Evolutionary conservation across 2,888 invertebrate genomes (phyloP), one percentile per base, ranked within the genome.

Genomic region (Apodemia duryi): DNA sequence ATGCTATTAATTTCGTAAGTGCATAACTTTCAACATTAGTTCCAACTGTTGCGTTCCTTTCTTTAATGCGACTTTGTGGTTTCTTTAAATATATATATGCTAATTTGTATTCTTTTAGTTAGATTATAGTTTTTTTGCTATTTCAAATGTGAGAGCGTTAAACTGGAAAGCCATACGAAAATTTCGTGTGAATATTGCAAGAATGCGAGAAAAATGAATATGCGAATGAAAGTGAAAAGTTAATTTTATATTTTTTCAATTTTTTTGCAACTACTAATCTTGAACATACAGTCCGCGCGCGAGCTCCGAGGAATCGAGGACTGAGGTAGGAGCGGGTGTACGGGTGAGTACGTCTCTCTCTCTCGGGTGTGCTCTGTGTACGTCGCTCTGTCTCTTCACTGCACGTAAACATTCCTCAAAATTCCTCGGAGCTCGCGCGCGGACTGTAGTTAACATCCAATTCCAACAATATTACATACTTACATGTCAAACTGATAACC

Each of bases 1-100:
- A 61, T 64, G 57, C 21, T 57, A 57, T 65, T 62, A 60, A 62
- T 66, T 63, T 68, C 65, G 67, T 65, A 61, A 57, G 49, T 62
- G 28, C 52, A 67, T 66, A 74, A 75, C 72, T 74, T 73, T 61
- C 70, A 68, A 67, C 73, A 73, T 76, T 74, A 74, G 65, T 67
- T 65, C 67, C 72, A 72, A 71, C 71, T 70, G 71, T 63, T 54
- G 63, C 65, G 63, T 57, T 65, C 57, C 60, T 60, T 60, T 65
- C 61, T 60, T 65, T 65, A 65, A 65, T 52, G 65, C 52, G 28
- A 65, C 61, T 65, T 60, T 65, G 61, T n/a, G 61, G 63, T 57
- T 49, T 61, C 35, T n/a, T 35, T 46, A 49, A 64, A 49, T 60
- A 60, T 35, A 60, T 35, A n/a, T n/a, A 60, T 35, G 60, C 35